These are phyloP conservation scores for Cryptus armator DNA, from an alignment of 2,888 invertebrate genomes.

Conservation along the genomic window DNA sequence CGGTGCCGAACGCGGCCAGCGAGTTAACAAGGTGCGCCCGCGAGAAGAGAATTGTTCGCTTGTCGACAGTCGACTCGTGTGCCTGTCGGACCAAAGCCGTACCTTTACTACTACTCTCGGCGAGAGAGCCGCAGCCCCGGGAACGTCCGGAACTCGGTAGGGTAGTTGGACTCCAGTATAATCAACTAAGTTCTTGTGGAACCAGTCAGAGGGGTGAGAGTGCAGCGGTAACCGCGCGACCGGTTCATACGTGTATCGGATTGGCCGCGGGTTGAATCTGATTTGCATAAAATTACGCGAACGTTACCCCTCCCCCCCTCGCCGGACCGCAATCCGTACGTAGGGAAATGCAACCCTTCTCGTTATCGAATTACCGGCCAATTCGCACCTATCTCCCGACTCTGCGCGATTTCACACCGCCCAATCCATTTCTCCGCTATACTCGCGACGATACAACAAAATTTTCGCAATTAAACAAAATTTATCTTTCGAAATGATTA, in stretches of 20 bases:
- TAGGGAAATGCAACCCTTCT: conserved; percentile 24
- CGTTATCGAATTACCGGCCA: conserved; percentile 70
- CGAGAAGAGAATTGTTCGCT: not conserved
- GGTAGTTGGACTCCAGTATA: conserved; percentile 47
- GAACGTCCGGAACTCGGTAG: conserved; percentile 7
- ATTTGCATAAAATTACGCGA: conserved; percentile 73
- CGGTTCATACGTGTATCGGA: conserved; percentile 64
- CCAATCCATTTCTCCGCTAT: conserved; percentile 32
- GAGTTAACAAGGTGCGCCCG: conserved; percentile 42
- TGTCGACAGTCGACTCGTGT: conserved; percentile 31
- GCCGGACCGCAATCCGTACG: not conserved
- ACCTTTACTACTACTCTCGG: conserved; percentile 22
- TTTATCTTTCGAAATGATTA: not conserved
- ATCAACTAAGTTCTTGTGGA: conserved; percentile 61
- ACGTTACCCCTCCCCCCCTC: not conserved
- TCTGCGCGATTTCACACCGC: conserved; percentile 43
- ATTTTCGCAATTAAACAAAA: not conserved
- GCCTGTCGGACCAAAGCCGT: conserved; percentile 41
- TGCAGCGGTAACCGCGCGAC: conserved; percentile 11
- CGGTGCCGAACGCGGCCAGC: conserved; percentile 12
- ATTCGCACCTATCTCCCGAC: conserved; percentile 69
- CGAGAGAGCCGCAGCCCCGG: not conserved
- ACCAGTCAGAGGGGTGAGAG: conserved; percentile 10
- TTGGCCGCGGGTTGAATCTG: conserved; percentile 62
- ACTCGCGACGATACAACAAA: too few relatives aligned